phyloP scores from a whole-genome alignment of 2,888 invertebrate genomes.

The Drosophila rellima region DNA sequence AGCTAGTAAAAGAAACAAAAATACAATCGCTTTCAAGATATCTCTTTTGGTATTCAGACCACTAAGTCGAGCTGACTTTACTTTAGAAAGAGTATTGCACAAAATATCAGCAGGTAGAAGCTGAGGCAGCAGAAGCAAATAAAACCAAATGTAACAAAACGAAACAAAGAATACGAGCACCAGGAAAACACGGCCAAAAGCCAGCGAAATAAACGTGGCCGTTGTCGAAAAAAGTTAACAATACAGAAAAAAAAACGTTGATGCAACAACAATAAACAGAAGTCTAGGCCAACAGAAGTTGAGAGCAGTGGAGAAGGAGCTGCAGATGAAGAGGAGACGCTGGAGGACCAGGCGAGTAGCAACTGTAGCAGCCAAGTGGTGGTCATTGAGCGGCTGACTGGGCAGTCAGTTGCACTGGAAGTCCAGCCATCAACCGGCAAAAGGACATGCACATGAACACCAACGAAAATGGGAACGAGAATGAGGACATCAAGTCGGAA shows the following conservation, averaged over 20 bases:
- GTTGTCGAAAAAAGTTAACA: conserved; percentile 50
- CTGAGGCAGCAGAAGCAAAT: conserved; percentile 32
- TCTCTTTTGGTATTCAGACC: background rate
- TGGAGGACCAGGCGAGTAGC: conserved; percentile 27
- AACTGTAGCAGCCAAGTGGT: conserved; percentile 62
- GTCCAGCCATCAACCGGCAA: conserved; percentile 34
- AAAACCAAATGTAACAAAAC: conserved; percentile 48
- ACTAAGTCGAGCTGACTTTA: background rate
- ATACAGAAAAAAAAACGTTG: conserved; percentile 19
- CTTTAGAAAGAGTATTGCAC: conserved; percentile 19
- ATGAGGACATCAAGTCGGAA: conserved; percentile 8
- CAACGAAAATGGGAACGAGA: conserved; percentile 14
- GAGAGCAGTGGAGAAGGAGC: background rate
- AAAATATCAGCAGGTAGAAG: conserved; percentile 37
- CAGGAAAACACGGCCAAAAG: conserved; percentile 34
- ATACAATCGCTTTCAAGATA: background rate
- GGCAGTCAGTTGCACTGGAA: conserved; percentile 40
- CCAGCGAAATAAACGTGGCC: conserved; percentile 48
- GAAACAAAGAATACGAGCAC: conserved; percentile 40
- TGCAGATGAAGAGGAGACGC: conserved; percentile 4
- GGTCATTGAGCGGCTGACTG: conserved; percentile 65
- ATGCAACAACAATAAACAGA: conserved; percentile 1
- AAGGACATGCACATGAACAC: conserved; percentile 58
- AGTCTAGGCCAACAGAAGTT: conserved; percentile 1
- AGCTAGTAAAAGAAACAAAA: too few species aligned